Base-by-base conservation (phyloP, 2,113 vertebrate species). In the Leptosomus discolor region DNA sequence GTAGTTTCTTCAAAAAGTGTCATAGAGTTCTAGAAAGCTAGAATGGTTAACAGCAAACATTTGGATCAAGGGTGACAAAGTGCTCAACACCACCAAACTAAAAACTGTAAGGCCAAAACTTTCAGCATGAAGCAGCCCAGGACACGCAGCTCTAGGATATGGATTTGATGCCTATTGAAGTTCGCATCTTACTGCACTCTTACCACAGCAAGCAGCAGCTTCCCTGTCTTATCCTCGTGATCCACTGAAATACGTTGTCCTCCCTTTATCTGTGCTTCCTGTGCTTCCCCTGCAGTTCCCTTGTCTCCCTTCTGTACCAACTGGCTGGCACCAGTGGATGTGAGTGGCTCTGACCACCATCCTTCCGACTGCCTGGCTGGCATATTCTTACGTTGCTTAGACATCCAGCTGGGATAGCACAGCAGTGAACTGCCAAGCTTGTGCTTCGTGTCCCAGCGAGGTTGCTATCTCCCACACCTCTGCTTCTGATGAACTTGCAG, bases 381-480 rank as follows among this genome's bases (percentile, higher is more conserved):
- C 10, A 17, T 23, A 12, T 34, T 20, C 30, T 20, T 64, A 11
- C n/a, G 12, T 20, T 85, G 24, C 22, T 39, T 11, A 30, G 56
- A 45, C 26, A 32, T 39, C n/a, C 29, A 32, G 22, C 80, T 81
- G 45, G 54, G 18, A 26, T 16, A 63, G 54, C 21, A 24, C 67
- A 43, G 50, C 68, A 54, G 27, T 36, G 37, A 39, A n/a, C 63
- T 43, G 32, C 45, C 32, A 61, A 7, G 43, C 23, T 67, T 56
- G 12, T 65, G 23, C 32, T 41, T 85, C 21, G 11, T 32, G 32
- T 75, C 56, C n/a, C 21, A 23, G 5, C 65, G 32, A 67, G 17
- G 21, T 16, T 53, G 22, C 50, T 9, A 8, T 74, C 54, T 56
- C 11, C 22, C 0, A 0, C 46, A 24, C n/a, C 26, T 58, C 22